Evolutionary conservation across 2,797 vertebrate genomes (phyloP).

Genomic region (Simalia tracyae): DNA sequence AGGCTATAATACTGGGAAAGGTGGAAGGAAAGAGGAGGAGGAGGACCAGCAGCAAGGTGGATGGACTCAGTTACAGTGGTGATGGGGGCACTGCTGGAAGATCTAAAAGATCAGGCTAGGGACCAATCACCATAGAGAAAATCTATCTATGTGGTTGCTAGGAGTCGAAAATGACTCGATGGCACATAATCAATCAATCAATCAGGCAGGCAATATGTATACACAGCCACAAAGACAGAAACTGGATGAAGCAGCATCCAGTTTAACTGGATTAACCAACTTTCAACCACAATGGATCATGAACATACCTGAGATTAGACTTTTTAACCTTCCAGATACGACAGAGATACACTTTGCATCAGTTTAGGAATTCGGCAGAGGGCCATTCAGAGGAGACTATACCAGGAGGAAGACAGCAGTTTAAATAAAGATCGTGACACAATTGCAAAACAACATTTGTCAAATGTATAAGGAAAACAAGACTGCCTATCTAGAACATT

Average conservation of each 20-base stretch:
- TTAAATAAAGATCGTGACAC: too few species aligned
- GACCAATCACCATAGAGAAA: background rate
- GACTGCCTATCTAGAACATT: too few species aligned
- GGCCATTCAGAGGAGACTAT: background rate
- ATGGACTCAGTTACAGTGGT: too few species aligned
- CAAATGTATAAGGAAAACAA: background rate
- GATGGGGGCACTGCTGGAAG: too few species aligned
- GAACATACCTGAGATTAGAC: background rate
- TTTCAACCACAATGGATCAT: background rate
- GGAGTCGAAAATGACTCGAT: background rate
- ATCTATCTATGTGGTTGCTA: background rate
- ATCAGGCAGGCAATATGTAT: background rate
- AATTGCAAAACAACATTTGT: background rate
- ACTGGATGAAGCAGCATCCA: background rate
- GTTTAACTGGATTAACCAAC: background rate
- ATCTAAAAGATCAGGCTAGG: too few species aligned
- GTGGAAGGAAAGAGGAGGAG: too few species aligned
- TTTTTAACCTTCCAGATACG: background rate
- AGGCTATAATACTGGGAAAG: too few species aligned
- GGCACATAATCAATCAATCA: background rate
- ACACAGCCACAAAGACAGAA: background rate
- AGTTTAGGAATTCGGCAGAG: background rate
- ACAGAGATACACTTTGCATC: background rate
- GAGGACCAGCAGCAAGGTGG: too few species aligned
- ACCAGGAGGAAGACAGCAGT: background rate